These are phyloP conservation scores for Muscicapa comitata DNA, from an alignment of 2,797 vertebrate species.

Conservation along the genomic window DNA sequence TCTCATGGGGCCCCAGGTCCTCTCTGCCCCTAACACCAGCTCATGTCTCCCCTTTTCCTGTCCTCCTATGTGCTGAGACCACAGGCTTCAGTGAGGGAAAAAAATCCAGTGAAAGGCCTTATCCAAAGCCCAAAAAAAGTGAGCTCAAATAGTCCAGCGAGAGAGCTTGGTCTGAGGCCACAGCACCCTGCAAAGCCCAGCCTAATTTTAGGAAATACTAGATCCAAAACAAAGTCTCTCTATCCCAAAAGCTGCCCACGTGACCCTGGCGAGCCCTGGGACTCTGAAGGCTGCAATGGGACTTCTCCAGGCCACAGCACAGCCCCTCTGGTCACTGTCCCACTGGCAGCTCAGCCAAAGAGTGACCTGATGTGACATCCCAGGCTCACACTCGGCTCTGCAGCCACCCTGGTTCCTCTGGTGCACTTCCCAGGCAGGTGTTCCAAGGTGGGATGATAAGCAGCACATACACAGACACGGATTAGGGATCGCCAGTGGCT, in stretches of 20 bases:
- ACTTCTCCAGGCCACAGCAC: not conserved
- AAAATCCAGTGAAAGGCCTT: not conserved
- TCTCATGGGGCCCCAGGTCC: not conserved
- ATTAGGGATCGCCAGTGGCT: not conserved
- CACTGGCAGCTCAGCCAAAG: not conserved
- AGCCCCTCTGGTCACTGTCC: not conserved
- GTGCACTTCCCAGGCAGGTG: not conserved
- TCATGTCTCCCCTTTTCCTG: not conserved
- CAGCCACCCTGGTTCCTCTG: not conserved
- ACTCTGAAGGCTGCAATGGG: not conserved
- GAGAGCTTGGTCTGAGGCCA: not conserved
- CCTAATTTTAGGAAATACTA: slow-evolving; percentile 15
- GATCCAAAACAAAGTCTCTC: slow-evolving; percentile 39
- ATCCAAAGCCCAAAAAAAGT: not conserved
- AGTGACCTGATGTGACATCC: not conserved
- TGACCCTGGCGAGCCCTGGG: not conserved
- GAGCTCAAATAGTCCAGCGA: too few relatives aligned
- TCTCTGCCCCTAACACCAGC: not conserved
- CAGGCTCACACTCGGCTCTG: not conserved
- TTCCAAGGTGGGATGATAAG: not conserved
- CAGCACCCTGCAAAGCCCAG: not conserved
- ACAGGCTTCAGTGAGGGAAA: not conserved
- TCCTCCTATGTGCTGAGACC: not conserved
- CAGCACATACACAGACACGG: not conserved
- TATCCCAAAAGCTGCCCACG: fast-evolving